Conservation (phyloP, 2,113 vertebrate genomes). For the Edolisoma coerulescens region DNA sequence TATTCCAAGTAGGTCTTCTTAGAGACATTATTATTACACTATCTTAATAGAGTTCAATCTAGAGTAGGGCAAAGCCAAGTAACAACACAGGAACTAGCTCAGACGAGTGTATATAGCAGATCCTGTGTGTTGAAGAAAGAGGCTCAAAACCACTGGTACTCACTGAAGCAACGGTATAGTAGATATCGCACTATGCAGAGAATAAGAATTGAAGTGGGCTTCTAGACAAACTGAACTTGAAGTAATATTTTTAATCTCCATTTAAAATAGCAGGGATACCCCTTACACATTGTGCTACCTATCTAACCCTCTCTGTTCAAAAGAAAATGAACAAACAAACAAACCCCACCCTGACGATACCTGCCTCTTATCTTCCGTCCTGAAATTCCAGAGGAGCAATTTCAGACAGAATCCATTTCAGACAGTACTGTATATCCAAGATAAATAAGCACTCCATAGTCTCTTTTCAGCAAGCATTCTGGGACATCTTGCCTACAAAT, state of each 20-base stretch:
- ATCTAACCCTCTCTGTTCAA: background rate
- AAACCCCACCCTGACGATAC: background rate
- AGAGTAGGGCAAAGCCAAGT: background rate
- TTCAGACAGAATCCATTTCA: background rate
- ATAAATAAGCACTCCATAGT: background rate
- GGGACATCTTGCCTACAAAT: background rate
- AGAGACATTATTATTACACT: background rate
- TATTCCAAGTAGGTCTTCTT: background rate
- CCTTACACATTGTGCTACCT: background rate
- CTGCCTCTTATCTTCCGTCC: background rate
- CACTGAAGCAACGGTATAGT: background rate
- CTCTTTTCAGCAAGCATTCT: background rate
- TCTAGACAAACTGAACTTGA: background rate
- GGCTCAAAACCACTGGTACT: background rate
- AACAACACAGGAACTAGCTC: background rate
- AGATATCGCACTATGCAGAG: background rate
- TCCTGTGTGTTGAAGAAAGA: background rate
- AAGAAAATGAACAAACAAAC: background rate
- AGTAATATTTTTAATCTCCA: background rate
- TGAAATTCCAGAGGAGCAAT: background rate
- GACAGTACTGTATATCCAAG: background rate
- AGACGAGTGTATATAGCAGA: background rate
- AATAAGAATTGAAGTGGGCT: background rate
- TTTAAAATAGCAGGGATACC: background rate
- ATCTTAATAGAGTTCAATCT: background rate